Evolutionary conservation across 2,113 vertebrate species (phyloP).

Genomic region (Lepisosteus oculatus): DNA sequence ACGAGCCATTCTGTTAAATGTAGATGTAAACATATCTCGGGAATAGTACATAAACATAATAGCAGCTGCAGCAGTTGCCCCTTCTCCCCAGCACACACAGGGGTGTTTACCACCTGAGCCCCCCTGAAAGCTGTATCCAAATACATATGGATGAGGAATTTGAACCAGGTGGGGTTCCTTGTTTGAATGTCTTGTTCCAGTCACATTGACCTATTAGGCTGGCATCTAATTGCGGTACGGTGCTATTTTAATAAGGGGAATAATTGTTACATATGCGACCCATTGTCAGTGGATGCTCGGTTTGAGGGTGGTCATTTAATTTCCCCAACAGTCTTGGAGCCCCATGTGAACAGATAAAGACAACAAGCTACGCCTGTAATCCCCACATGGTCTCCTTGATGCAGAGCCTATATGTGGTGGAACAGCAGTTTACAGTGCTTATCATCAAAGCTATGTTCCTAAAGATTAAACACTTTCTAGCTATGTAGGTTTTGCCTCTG

Average conservation of each 20-base stretch:
- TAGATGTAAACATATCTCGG: too few relatives aligned
- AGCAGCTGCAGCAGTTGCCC: too few relatives aligned
- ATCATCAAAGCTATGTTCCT: background rate
- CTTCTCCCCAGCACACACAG: background rate
- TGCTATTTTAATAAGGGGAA: constrained; percentile 9
- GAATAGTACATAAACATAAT: too few relatives aligned
- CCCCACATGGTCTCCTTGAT: background rate
- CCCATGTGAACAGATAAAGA: constrained; percentile 11
- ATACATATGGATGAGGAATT: background rate
- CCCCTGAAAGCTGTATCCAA: background rate
- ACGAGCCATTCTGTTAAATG: too few relatives aligned
- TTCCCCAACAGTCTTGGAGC: background rate
- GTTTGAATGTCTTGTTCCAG: background rate
- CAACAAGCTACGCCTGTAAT: constrained; percentile 4
- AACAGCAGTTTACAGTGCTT: background rate
- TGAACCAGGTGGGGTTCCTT: background rate
- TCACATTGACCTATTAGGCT: constrained; percentile 17
- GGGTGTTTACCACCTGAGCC: background rate
- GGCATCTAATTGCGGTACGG: constrained; percentile 31
- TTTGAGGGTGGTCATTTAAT: constrained; percentile 1
- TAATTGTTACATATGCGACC: constrained; percentile 19
- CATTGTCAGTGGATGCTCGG: constrained; percentile 1
- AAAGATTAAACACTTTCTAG: constrained; percentile 9
- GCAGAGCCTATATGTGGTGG: background rate
- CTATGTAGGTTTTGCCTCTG: too few relatives aligned